Evolutionary conservation across 2,888 invertebrate species (phyloP), one percentile per base, ranked within the genome.

Genomic region (Plemyria rubiginata): DNA sequence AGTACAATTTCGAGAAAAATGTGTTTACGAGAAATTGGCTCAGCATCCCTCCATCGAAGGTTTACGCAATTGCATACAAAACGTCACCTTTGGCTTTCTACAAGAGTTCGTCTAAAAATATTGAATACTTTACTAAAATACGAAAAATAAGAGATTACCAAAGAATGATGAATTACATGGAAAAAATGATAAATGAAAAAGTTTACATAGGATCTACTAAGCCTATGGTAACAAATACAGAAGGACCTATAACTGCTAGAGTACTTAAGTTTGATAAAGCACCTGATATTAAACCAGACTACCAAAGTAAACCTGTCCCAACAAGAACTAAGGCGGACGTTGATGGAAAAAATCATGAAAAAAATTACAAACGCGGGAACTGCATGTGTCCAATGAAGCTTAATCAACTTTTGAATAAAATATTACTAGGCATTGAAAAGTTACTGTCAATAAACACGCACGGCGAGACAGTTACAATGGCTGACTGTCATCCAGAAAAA

Each of bases 81-180:
- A 79, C 82, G 4, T 79, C 83, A 0, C 85, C 88, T 0, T 70
- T 86, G 4, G 67, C 80, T 1, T 77, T 80, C 15, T 79, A 79
- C 60, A 86, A 80, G 72, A 80, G 70, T 54, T 79, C 84, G 22
- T 77, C 77, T 3, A 84, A 85, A 40, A 80, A 86, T 12, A 80
- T 87, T 4, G 91, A 93, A 12, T 86, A 87, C 61, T 85, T 90
- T 13, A 79, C 76, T 6, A 91, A 84, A 76, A 77, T 80, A 29
- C 83, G 84, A 67, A 88, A 90, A 72, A 81, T 85, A 36, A 85
- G 85, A 71, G 84, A 88, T 53, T 85, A 88, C 60, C 76, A 88
- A 69, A 80, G 86, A 70, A 80, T 87, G n/a, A 73, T 86, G 56
- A 84, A 85, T 53, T 88, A 87, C 68, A 77, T 90, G 2, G 82